Percentiles rank a stretch among this genome's conserved stretches.
These are phyloP conservation scores for Parasteatoda lunata DNA, from an alignment of 2,888 invertebrate species.

Conservation along the genomic window DNA sequence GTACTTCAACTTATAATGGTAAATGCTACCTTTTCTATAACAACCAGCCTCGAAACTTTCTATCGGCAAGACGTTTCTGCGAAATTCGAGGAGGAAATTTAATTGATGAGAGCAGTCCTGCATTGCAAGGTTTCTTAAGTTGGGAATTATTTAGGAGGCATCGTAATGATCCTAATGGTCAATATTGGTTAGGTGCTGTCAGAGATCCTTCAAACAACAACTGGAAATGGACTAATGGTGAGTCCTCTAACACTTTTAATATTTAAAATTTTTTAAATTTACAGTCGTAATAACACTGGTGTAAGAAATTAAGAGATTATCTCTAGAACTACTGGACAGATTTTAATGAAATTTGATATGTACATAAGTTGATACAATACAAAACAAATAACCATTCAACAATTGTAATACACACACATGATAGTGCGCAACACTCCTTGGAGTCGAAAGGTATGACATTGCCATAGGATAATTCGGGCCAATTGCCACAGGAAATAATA, in stretches of 20 bases:
- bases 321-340: too few species aligned
- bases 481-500: too few species aligned
- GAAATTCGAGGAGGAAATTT: conserved; percentile 87
- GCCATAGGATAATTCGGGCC: too few species aligned
- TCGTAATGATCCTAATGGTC: conserved; percentile 90
- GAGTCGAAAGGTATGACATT: too few species aligned
- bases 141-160: conserved; percentile 95
- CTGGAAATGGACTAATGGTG: conserved; percentile 90
- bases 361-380: too few species aligned
- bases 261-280: too few species aligned
- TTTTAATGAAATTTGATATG: too few species aligned
- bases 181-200: conserved; percentile 95
- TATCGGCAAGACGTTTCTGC: conserved; percentile 87
- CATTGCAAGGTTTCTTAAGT: conserved; percentile 93
- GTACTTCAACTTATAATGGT: conserved; percentile 93
- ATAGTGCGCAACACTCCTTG: too few species aligned
- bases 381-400: too few species aligned
- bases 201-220: conserved; percentile 86
- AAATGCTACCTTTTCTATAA: conserved; percentile 96
- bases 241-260: neutral
- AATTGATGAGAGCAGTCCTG: conserved; percentile 93
- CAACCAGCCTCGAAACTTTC: conserved; percentile 86
- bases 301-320: too few species aligned
- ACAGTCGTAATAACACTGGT: too few species aligned
- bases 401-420: too few species aligned